phyloP scores from a whole-genome alignment of 2,888 invertebrate species.

The Scelioninae gen. 2 region DNA sequence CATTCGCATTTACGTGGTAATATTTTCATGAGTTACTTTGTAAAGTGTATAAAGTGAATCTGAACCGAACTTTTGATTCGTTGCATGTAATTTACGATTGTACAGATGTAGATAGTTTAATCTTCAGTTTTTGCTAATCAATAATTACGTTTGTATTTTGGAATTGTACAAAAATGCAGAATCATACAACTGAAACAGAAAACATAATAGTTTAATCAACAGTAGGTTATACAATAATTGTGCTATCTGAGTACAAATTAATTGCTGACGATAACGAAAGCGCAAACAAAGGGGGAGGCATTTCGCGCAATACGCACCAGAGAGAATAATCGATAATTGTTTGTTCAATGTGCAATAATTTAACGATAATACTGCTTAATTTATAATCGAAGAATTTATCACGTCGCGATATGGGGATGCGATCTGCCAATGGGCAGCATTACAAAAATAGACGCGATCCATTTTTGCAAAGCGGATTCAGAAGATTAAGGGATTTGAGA shows the following conservation, averaged over 20 bases:
- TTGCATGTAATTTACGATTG: conserved; percentile 52
- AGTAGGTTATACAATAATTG: conserved; percentile 48
- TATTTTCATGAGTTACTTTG: conserved; percentile 48
- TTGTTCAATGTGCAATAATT: conserved; percentile 72
- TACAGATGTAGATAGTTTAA: conserved; percentile 54
- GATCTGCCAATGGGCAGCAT: conserved; percentile 33
- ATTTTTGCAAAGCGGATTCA: conserved; percentile 34
- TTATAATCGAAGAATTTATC: conserved; percentile 61
- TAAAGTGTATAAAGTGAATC: conserved; percentile 52
- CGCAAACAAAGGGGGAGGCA: conserved; percentile 43
- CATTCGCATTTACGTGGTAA: conserved; percentile 44
- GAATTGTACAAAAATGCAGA: conserved; percentile 47
- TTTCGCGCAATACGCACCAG: conserved; percentile 65
- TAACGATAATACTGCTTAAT: conserved; percentile 65
- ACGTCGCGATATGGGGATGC: conserved; percentile 31
- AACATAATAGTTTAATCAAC: conserved; percentile 51
- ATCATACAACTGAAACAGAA: conserved; percentile 52
- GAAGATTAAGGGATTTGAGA: conserved; percentile 49
- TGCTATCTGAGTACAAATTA: conserved; percentile 57
- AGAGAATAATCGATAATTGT: conserved; percentile 66
- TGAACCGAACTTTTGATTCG: conserved; percentile 39
- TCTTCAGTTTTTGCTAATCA: conserved; percentile 44
- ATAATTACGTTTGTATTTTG: conserved; percentile 40
- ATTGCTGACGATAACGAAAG: conserved; percentile 49
- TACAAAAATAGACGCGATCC: conserved; percentile 10